Base-by-base conservation (phyloP, 2,113 vertebrate species). In the Pardalotus punctatus region DNA sequence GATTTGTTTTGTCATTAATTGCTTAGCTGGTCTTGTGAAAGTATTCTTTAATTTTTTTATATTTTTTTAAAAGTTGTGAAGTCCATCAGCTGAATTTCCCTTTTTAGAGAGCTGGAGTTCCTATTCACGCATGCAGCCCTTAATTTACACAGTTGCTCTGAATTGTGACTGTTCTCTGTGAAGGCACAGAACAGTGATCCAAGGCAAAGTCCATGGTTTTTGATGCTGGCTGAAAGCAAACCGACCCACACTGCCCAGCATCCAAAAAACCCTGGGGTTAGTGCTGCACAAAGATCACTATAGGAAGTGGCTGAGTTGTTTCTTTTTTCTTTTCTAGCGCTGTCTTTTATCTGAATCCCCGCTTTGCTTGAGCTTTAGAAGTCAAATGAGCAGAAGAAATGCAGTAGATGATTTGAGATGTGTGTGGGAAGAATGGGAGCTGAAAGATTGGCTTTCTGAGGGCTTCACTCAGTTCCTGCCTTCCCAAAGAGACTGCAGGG, bases 311-410 rank as follows among this genome's bases (percentile, higher is more conserved):
- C 66, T 86, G 67, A 83, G 90, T 48, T 67, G 51, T 12, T 76
- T 33, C 56, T 90, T 87, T 78, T 76, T 64, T 70, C 43, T 53
- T 86, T 72, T 78, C 65, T 40, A 83, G 64, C 5, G 15, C 53
- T 88, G 85, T 23, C 96, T 97, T 97, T 97, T 97, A 95, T 96
- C 80, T 79, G 85, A 93, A 86, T 90, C 88, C 82, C 51, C 0
- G 47, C 93, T 96, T 96, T 93, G 64, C 93, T 88, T 43, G 90
- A 81, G 96, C 96, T 95, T 96, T 93, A 92, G 95, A 96, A 97
- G 85, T 95, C 95, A 97, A 95, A 94, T 74, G 92, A 96, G 93
- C 92, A 96, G 93, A 97, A 97, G 96, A 94, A 97, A 97, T 96
- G 93, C 90, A 88, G 82, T 40, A 81, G 94, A 94, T 96, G 73